Conservation (phyloP, 2,888 invertebrate species). For the Lasioglossum pauxillum region DNA sequence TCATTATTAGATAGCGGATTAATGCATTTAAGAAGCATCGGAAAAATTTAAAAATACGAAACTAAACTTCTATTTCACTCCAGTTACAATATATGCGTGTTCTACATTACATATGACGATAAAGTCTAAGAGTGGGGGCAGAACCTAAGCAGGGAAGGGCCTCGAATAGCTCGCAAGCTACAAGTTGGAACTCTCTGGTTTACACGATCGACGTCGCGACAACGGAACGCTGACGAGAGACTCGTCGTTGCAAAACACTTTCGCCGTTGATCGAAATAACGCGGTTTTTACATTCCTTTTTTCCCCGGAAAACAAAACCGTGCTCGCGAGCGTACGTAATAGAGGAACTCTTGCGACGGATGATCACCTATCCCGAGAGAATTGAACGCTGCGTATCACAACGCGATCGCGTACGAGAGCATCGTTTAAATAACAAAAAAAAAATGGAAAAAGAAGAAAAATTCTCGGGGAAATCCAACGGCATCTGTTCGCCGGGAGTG, state of each 20-base stretch:
- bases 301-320: background rate
- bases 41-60: no score
- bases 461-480: background rate
- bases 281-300: background rate
- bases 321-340: background rate
- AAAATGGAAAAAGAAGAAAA: background rate
- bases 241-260: background rate
- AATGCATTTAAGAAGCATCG: no score
- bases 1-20: no score
- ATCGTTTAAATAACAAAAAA: background rate
- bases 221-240: background rate
- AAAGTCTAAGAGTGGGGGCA: no score
- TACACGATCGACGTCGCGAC: background rate
- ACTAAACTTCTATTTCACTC: no score
- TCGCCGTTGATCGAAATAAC: background rate
- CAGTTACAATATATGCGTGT: no score
- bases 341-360: background rate
- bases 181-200: background rate
- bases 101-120: no score
- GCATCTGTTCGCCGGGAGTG: background rate
- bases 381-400: background rate
- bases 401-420: conserved; percentile 1
- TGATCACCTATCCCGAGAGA: conserved; percentile 6
- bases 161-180: no score
- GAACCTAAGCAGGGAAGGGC: no score